phyloP scores from a whole-genome alignment of 2,888 invertebrate genomes.

The Chrysolina americana region DNA sequence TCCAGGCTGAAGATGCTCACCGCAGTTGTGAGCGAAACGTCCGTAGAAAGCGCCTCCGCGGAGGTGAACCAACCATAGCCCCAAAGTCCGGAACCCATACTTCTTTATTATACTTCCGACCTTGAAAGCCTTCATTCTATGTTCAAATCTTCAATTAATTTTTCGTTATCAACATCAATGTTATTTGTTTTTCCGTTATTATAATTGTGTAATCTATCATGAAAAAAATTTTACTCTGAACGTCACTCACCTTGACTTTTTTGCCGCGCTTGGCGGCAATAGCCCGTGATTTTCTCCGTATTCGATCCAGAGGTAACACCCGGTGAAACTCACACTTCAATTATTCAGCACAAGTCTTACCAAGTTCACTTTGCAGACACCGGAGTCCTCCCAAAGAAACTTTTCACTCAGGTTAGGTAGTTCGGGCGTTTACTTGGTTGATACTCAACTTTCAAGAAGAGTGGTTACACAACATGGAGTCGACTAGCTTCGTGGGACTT shows the following conservation, averaged over 20 bases:
- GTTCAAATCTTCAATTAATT: too few species aligned
- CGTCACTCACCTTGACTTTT: conserved; percentile 82
- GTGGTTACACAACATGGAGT: background rate
- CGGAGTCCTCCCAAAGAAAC: background rate
- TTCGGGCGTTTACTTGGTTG: background rate
- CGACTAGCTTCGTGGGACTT: background rate
- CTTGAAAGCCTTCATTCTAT: too few species aligned
- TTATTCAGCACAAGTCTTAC: conserved; percentile 2
- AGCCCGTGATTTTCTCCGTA: conserved; percentile 88
- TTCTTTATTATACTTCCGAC: too few species aligned
- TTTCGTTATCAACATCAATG: too few species aligned
- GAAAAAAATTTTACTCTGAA: background rate
- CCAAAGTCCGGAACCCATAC: too few species aligned
- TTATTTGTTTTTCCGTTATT: too few species aligned
- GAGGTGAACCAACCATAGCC: too few species aligned
- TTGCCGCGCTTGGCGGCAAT: conserved; percentile 86
- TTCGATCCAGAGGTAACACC: conserved; percentile 78
- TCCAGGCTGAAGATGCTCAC: too few species aligned
- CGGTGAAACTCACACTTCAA: conserved; percentile 31
- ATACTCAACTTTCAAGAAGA: background rate
- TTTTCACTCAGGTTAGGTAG: background rate
- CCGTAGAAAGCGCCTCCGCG: too few species aligned
- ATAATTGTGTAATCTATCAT: too few species aligned
- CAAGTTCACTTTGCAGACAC: background rate
- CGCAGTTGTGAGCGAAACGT: too few species aligned